phyloP scores from a whole-genome alignment of 2,113 vertebrate species.

The Petrocephalus zakoni region DNA sequence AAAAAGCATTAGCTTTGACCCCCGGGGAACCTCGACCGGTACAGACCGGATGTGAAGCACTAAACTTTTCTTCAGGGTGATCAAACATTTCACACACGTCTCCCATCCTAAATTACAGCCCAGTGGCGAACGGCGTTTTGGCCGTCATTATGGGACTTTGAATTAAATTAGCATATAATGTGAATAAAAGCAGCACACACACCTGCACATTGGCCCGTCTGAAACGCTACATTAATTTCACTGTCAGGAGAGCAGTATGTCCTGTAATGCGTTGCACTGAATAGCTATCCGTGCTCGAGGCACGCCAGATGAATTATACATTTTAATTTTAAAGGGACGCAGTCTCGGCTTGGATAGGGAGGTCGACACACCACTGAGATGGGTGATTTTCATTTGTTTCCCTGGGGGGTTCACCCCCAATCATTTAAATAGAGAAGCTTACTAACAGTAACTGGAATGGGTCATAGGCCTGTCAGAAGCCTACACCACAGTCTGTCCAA shows the following conservation, averaged over 20 bases:
- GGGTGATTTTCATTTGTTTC: background rate
- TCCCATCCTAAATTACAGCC: background rate
- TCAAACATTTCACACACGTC: background rate
- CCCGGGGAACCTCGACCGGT: background rate
- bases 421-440: background rate
- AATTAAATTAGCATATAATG: constrained; percentile 14
- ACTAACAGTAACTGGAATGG: background rate
- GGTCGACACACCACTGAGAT: too few relatives aligned
- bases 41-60: background rate
- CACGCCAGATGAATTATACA: background rate
- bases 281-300: background rate
- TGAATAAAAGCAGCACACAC: background rate
- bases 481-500: background rate
- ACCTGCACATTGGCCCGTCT: background rate
- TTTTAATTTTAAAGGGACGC: background rate
- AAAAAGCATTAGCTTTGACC: background rate
- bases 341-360: too few relatives aligned
- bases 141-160: background rate
- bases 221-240: constrained; percentile 7
- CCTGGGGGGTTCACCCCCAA: background rate
- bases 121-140: background rate
- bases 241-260: background rate
- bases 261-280: background rate
- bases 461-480: background rate
- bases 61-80: background rate